Evolutionary conservation across 2,113 vertebrate genomes (phyloP).

Genomic region (Pungitius pungitius): DNA sequence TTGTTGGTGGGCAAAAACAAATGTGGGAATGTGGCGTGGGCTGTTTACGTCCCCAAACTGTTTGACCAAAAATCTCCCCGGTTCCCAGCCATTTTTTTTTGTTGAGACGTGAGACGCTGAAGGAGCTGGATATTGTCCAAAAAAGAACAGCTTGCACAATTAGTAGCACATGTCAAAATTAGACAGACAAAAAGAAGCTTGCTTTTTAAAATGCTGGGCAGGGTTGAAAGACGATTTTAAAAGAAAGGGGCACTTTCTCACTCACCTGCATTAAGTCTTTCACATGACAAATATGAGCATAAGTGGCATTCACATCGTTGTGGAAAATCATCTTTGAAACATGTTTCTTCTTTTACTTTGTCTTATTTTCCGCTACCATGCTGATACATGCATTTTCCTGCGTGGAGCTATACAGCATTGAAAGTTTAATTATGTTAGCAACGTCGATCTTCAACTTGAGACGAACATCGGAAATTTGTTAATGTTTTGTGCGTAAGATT

Average conservation of each 20-base stretch:
- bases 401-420: neutral
- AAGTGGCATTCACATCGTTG: constrained; percentile 1
- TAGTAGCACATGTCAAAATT: constrained; percentile 13
- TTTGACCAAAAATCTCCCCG: constrained; percentile 40
- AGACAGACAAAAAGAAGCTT: constrained; percentile 17
- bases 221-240: neutral
- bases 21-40: constrained; percentile 13
- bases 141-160: constrained; percentile 24
- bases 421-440: neutral
- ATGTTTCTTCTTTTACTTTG: neutral
- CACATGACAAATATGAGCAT: neutral
- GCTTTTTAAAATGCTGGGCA: constrained; percentile 14
- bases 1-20: constrained; percentile 26
- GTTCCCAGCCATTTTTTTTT: constrained; percentile 18
- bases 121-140: constrained; percentile 34
- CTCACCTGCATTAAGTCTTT: neutral
- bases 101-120: neutral
- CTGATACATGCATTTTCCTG: neutral
- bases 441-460: neutral
- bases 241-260: neutral
- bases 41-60: constrained; percentile 34
- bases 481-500: neutral
- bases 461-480: neutral
- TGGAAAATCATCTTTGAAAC: neutral
- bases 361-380: neutral